Evolutionary conservation across 23 tunicate species (phyloP).

Genomic region (Trididemnum nubilum): DNA sequence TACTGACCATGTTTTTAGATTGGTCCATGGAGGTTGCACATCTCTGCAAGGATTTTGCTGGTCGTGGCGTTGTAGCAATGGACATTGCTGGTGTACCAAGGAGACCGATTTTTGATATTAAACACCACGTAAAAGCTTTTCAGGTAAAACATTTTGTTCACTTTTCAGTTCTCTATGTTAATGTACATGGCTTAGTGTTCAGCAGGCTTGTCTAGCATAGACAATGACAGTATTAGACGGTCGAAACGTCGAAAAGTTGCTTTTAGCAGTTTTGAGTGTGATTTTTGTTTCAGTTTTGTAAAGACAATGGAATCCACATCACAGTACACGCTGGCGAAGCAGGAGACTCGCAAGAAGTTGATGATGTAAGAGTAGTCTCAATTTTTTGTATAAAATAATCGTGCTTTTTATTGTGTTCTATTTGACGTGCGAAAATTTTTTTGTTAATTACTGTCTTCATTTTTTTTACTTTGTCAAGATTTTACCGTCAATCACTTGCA

Average conservation of each 20-base stretch:
- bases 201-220: too few species aligned
- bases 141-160: conserved; percentile 42
- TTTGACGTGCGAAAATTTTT: too few species aligned
- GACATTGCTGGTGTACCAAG: conserved; percentile 86
- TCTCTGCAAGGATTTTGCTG: conserved; percentile 55
- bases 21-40: conserved; percentile 80
- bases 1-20: conserved; percentile 40
- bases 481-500: too few species aligned
- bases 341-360: conserved; percentile 68
- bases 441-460: too few species aligned
- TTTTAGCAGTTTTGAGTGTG: too few species aligned
- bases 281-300: conserved; percentile 67
- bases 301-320: conserved; percentile 54
- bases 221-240: too few species aligned
- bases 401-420: too few species aligned
- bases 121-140: conserved; percentile 53
- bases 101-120: background rate
- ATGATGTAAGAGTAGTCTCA: conserved; percentile 58
- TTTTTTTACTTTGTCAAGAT: too few species aligned
- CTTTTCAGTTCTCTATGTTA: too few species aligned
- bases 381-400: too few species aligned
- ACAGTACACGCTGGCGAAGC: conserved; percentile 96
- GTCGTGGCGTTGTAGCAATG: conserved; percentile 77
- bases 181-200: too few species aligned
- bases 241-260: too few species aligned